phyloP scores from a whole-genome alignment of 1,140 invertebrate genomes.

The Limonius californicus region DNA sequence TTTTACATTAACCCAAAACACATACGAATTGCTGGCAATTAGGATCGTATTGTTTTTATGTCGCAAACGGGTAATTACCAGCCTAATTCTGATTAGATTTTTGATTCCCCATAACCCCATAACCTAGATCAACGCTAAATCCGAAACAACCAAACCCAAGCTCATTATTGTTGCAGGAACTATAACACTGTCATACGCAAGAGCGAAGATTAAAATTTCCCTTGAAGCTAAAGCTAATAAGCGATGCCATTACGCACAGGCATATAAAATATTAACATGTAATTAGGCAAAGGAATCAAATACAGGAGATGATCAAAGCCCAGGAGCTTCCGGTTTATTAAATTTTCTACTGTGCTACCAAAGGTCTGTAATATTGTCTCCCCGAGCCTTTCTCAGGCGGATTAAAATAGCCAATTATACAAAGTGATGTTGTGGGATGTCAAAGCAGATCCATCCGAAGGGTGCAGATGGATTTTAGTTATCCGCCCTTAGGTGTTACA shows the following conservation, averaged over 20 bases:
- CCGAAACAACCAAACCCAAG: too few relatives aligned
- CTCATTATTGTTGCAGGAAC: too few relatives aligned
- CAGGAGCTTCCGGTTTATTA: neutral
- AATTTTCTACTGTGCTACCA: neutral
- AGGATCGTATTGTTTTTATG: neutral
- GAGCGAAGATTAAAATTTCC: too few relatives aligned
- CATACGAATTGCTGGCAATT: too few relatives aligned
- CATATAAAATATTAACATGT: neutral
- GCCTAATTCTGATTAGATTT: too few relatives aligned
- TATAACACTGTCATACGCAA: too few relatives aligned
- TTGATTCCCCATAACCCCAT: too few relatives aligned
- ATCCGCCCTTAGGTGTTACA: neutral
- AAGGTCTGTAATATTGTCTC: conserved; percentile 1
- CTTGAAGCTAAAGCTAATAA: neutral
- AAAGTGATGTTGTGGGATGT: neutral
- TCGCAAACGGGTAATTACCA: too few relatives aligned
- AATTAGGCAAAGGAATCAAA: neutral
- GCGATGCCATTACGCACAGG: neutral
- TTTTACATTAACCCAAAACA: too few relatives aligned
- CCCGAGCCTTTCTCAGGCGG: neutral
- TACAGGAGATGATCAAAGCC: neutral
- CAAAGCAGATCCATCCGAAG: neutral
- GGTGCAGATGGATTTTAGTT: neutral
- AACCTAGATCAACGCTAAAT: too few relatives aligned
- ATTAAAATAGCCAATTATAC: neutral